Conservation (phyloP, 2,888 invertebrate genomes). For the Metallyticus violacea region DNA sequence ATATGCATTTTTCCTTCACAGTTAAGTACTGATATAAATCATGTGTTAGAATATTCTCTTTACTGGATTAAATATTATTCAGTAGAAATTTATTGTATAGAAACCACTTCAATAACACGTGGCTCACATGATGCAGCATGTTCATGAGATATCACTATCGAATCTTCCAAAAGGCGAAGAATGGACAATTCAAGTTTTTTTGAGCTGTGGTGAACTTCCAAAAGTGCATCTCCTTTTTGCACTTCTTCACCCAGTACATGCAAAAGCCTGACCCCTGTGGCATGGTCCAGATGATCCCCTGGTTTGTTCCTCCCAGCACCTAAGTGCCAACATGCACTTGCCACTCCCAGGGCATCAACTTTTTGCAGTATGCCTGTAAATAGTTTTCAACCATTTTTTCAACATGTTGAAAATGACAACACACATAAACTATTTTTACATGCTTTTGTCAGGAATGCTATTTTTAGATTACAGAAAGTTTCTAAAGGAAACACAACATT, state of each 20-base stretch:
- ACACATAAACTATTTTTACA: too few relatives aligned
- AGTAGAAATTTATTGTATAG: neutral
- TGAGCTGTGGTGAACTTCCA: constrained; percentile 42
- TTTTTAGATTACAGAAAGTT: too few relatives aligned
- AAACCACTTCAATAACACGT: neutral
- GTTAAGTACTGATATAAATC: neutral
- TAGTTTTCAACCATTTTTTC: neutral
- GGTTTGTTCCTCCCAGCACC: constrained; percentile 49
- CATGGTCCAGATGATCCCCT: constrained; percentile 45
- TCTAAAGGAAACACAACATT: too few relatives aligned
- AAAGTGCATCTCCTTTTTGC: constrained; percentile 41
- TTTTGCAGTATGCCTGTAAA: constrained; percentile 39
- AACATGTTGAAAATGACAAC: too few relatives aligned
- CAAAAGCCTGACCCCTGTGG: constrained; percentile 48
- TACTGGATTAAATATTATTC: neutral
- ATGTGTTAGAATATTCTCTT: neutral
- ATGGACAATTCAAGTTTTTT: neutral
- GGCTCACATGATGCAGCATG: neutral
- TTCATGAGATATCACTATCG: neutral
- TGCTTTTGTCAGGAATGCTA: too few relatives aligned
- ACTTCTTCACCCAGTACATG: constrained; percentile 40
- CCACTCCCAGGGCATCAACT: constrained; percentile 48
- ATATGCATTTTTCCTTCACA: neutral
- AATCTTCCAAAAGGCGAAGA: neutral
- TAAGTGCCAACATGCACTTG: constrained; percentile 43